Evolutionary conservation across 2,113 vertebrate species (phyloP).

Genomic region (Apeltes quadracus): DNA sequence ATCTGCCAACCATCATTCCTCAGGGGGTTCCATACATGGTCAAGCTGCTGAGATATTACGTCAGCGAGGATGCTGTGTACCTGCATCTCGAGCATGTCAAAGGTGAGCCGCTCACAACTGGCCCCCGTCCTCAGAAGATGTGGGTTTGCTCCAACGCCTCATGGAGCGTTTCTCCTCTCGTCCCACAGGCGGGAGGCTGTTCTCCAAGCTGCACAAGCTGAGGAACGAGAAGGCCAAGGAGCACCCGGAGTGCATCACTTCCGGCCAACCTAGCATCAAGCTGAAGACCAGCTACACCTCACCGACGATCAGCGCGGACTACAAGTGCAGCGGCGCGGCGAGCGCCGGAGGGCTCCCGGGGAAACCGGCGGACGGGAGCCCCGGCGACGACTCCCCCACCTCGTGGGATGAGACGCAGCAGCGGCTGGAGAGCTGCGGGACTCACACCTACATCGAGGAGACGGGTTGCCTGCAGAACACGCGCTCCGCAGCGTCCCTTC

Average conservation of each 20-base stretch:
- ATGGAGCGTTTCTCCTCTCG: neutral
- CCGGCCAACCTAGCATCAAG: slow-evolving; percentile 70
- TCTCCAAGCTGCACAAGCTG: slow-evolving; percentile 86
- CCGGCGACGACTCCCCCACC: slow-evolving; percentile 59
- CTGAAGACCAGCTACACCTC: slow-evolving; percentile 76
- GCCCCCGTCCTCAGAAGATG: neutral
- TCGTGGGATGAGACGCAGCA: slow-evolving; percentile 78
- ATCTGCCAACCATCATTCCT: slow-evolving; percentile 92
- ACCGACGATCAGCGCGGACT: slow-evolving; percentile 68
- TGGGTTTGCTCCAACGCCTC: neutral
- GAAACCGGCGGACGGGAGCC: slow-evolving; percentile 50
- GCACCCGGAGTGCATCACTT: slow-evolving; percentile 68
- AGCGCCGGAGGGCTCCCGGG: slow-evolving; percentile 1
- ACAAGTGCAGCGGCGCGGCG: slow-evolving; percentile 53
- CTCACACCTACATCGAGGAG: slow-evolving; percentile 82
- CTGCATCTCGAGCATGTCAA: slow-evolving; percentile 91
- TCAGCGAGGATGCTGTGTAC: slow-evolving; percentile 94
- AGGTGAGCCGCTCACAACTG: slow-evolving; percentile 79
- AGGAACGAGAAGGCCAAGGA: slow-evolving; percentile 74
- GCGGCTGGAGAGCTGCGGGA: slow-evolving; percentile 76
- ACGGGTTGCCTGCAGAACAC: slow-evolving; percentile 80
- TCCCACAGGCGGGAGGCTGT: slow-evolving; percentile 87
- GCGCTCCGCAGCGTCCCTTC: slow-evolving; percentile 61
- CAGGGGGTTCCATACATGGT: slow-evolving; percentile 96
- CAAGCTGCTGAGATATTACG: slow-evolving; percentile 89